Evolutionary conservation across 2,888 invertebrate species (phyloP).

Genomic region (Parnassius glacialis): DNA sequence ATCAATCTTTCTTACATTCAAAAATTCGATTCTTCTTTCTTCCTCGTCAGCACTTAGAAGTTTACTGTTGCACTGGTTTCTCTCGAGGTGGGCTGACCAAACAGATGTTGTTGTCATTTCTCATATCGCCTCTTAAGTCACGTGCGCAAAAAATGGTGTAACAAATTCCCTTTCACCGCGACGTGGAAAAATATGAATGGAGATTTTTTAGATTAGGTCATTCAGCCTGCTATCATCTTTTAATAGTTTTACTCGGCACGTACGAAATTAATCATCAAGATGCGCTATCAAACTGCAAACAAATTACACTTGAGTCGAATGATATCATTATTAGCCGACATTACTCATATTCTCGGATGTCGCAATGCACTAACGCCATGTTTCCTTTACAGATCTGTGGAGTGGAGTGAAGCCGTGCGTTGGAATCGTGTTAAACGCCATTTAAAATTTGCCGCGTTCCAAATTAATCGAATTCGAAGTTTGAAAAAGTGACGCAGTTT

Average conservation of each 20-base stretch:
- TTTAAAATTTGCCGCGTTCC: neutral
- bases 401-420: neutral
- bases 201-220: too few relatives aligned
- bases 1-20: too few relatives aligned
- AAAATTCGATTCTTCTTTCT: too few relatives aligned
- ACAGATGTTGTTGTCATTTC: too few relatives aligned
- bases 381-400: constrained; percentile 13
- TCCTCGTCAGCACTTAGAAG: too few relatives aligned
- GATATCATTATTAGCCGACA: constrained; percentile 21
- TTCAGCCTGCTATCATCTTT: neutral
- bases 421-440: neutral
- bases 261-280: constrained; percentile 10
- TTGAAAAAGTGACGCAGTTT: neutral
- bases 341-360: constrained; percentile 15
- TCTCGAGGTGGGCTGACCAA: too few relatives aligned
- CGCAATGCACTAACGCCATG: constrained; percentile 2
- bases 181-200: too few relatives aligned
- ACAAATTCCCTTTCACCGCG: too few relatives aligned
- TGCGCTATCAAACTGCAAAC: constrained; percentile 18
- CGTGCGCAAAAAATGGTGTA: too few relatives aligned
- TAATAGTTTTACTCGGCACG: neutral
- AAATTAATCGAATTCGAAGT: constrained; percentile 3
- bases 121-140: too few relatives aligned
- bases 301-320: constrained; percentile 10
- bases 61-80: too few relatives aligned